Conservation (phyloP, 2,888 invertebrate genomes). For the Aelia acuminata region DNA sequence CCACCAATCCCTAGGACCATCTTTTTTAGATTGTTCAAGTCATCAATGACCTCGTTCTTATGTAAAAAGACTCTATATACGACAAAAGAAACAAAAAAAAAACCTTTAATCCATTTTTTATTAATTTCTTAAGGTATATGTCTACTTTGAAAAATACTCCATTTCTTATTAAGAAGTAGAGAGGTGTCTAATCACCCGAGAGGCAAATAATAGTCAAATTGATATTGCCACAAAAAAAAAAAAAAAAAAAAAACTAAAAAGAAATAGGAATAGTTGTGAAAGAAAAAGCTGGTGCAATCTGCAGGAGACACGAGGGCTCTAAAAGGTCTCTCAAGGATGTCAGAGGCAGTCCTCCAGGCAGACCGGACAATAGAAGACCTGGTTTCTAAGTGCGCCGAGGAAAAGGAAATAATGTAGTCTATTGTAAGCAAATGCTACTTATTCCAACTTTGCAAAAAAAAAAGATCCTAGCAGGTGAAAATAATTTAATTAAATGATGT, state of each 20-base stretch:
- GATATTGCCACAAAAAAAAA: not conserved
- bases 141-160: too few species aligned
- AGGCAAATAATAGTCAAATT: not conserved
- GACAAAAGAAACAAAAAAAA: too few species aligned
- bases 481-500: not conserved
- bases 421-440: not conserved
- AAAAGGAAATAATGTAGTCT: not conserved
- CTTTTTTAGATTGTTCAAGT: too few species aligned
- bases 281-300: not conserved
- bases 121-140: too few species aligned
- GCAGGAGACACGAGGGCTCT: not conserved
- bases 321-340: conserved; percentile 10
- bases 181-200: too few species aligned
- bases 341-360: not conserved
- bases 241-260: not conserved
- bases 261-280: not conserved
- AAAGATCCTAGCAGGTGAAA: not conserved
- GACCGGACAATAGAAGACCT: not conserved
- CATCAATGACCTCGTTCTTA: too few species aligned
- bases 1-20: too few species aligned
- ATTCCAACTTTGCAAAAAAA: not conserved
- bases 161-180: too few species aligned
- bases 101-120: too few species aligned
- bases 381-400: not conserved
- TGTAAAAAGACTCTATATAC: too few species aligned